Conservation (phyloP, 2,113 vertebrate species). For the Gymnogyps californianus region DNA sequence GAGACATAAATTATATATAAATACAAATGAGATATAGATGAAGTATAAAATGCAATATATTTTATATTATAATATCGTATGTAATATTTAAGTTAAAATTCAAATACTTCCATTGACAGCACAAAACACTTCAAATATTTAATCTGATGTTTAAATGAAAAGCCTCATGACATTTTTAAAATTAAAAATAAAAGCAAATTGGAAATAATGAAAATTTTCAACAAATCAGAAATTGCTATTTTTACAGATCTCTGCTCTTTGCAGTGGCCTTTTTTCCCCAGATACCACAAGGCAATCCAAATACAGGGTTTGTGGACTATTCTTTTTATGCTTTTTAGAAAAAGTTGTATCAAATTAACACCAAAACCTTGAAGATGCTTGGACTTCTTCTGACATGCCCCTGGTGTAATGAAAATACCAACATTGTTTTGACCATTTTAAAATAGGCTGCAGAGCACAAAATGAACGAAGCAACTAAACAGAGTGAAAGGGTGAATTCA, state of each 20-base stretch:
- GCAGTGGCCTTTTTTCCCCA: not conserved
- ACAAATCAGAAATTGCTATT: not conserved
- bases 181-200: not conserved
- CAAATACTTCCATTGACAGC: not conserved
- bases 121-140: not conserved
- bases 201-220: not conserved
- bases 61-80: not conserved
- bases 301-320: not conserved
- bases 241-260: not conserved
- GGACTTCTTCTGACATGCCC: not conserved
- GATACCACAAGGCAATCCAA: not conserved
- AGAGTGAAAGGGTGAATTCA: not conserved
- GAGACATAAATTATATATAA: not conserved
- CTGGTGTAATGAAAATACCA: not conserved
- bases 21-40: slow-evolving; percentile 18
- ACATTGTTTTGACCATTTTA: not conserved
- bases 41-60: not conserved
- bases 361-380: not conserved
- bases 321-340: not conserved
- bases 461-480: not conserved
- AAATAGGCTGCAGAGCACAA: not conserved
- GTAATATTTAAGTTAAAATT: not conserved
- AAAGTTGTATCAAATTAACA: not conserved
- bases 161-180: not conserved
- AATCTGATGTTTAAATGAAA: not conserved